These are phyloP conservation scores for Pammene aurita DNA, from an alignment of 2,888 invertebrate species.

Conservation along the genomic window DNA sequence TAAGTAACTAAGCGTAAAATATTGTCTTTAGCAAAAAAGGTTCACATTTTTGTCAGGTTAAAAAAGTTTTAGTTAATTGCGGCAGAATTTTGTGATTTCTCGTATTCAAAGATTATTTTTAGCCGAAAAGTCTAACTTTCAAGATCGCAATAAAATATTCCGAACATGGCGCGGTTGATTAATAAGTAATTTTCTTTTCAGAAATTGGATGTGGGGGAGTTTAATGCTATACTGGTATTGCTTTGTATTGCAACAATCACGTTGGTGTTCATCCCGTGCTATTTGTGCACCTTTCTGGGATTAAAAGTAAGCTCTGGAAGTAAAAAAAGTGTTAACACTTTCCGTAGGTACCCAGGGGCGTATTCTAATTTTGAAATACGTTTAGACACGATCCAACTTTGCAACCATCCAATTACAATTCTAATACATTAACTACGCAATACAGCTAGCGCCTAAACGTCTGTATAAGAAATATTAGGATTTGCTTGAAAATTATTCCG, in stretches of 20 bases:
- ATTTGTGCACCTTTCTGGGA: conserved; percentile 53
- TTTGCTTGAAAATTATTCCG: too few relatives aligned
- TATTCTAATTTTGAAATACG: too few relatives aligned
- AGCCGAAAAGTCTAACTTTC: conserved; percentile 25
- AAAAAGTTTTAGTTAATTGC: neutral
- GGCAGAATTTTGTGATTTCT: neutral
- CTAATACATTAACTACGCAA: too few relatives aligned
- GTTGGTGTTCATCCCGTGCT: conserved; percentile 54
- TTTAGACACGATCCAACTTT: too few relatives aligned
- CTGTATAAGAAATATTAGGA: too few relatives aligned
- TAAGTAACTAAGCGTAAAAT: neutral
- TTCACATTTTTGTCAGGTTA: neutral
- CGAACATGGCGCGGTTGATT: conserved; percentile 23
- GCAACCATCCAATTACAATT: too few relatives aligned
- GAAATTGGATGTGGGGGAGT: conserved; percentile 55
- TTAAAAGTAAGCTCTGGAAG: conserved; percentile 49
- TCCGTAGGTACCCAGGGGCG: too few relatives aligned
- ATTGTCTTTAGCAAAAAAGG: neutral
- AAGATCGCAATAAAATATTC: conserved; percentile 26
- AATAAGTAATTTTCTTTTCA: conserved; percentile 45
- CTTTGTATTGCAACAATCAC: conserved; percentile 49
- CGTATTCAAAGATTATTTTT: conserved; percentile 13
- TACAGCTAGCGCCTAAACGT: too few relatives aligned
- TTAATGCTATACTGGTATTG: conserved; percentile 52
- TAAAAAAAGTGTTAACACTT: neutral